Evolutionary conservation across 2,888 invertebrate species (phyloP), one percentile per base, ranked within the genome.

Genomic region (Acanthoscelides obtectus): DNA sequence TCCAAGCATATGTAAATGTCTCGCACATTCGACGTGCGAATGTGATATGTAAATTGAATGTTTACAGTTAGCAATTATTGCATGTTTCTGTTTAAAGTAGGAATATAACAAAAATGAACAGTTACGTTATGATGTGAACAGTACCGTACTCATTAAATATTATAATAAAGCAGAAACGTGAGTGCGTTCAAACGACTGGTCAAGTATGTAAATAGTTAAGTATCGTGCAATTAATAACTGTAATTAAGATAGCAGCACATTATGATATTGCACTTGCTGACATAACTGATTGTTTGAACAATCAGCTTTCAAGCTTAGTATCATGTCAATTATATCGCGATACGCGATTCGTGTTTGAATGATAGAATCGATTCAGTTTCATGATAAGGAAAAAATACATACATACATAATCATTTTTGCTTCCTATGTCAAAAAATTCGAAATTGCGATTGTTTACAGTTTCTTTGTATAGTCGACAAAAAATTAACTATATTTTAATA

Each of bases 141-240:
- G 25, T 25, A 25, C 25, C 25, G 25, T 25, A 25, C 25, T 25
- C 25, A 45, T 45, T 45, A 6, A 45, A 45, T 45, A 45, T 45
- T 45, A 45, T 45, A 45, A 45, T 45, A 45, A 6, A 45, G 45
- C 45, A 45, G n/a, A n/a, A n/a, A n/a, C 17, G 25, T 25, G 25
- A 25, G 25, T 25, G 45, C 45, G 45, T 45, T 45, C 45, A 45
- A 45, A 45, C 6, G 17, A 3, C 45, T 45, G 17, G 45, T 45
- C 45, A 12, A 45, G 45, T 6, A 45, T 45, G 25, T n/a, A n/a
- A n/a, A n/a, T n/a, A n/a, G n/a, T 25, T 25, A 25, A 25, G 25
- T 25, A 25, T 8, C 25, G 25, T 25, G 45, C 45, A 68, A 63
- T 27, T 21, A 68, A 68, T 45, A 45, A 68, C 27, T 68, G 68